Conservation (phyloP, 2,797 vertebrate genomes). For the Loriculus beryllinus region DNA sequence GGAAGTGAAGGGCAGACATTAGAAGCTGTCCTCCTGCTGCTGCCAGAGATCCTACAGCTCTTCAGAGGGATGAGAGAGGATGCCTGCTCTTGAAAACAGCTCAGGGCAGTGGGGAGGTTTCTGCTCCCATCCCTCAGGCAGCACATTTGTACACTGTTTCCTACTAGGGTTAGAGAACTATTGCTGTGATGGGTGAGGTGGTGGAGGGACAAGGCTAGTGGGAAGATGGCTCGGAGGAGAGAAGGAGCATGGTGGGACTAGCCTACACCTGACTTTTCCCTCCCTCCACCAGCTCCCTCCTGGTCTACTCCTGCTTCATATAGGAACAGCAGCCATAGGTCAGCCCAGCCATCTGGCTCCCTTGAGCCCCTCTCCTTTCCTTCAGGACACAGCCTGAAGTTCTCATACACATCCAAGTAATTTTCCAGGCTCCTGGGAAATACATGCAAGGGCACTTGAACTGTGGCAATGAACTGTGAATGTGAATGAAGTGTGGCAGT, state of each 20-base stretch:
- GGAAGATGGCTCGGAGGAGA: neutral
- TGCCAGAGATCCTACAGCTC: neutral
- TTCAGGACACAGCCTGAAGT: neutral
- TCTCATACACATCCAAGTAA: neutral
- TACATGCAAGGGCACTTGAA: neutral
- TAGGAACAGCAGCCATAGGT: neutral
- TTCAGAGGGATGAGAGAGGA: neutral
- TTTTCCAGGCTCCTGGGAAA: conserved; percentile 6
- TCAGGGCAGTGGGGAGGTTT: neutral
- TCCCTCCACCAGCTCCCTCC: neutral
- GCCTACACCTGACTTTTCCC: neutral
- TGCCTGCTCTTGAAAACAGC: accelerated
- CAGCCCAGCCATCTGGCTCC: neutral
- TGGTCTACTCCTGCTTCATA: neutral
- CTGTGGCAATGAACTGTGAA: neutral
- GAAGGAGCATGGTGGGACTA: neutral
- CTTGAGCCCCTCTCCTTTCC: neutral
- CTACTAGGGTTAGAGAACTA: neutral
- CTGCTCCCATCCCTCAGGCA: neutral
- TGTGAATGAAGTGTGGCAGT: neutral
- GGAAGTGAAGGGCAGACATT: neutral
- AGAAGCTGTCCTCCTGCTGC: neutral
- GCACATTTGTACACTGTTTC: accelerated
- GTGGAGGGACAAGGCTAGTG: accelerated
- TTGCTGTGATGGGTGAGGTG: neutral